Conservation (phyloP, 2,797 vertebrate species). For the Tiaroga cobitis region DNA sequence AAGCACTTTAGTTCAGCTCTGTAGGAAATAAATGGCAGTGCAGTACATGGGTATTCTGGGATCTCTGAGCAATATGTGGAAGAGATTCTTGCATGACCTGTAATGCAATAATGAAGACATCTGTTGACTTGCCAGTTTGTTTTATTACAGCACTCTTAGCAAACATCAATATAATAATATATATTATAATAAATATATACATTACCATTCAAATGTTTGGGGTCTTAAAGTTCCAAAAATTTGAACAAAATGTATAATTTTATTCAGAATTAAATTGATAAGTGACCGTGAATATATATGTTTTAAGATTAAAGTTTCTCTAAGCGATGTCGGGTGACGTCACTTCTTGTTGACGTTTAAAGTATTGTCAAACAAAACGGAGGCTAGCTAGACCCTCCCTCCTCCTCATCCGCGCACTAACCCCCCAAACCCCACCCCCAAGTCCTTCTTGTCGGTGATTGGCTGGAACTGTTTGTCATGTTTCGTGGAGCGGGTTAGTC, state of each 20-base stretch:
- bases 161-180: neutral
- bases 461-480: no score
- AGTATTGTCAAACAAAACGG: no score
- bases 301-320: no score
- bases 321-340: no score
- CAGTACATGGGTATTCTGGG: neutral
- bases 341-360: no score
- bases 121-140: neutral
- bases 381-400: no score
- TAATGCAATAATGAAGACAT: neutral
- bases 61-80: conserved; percentile 18
- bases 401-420: no score
- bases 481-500: no score
- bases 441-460: no score
- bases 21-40: neutral
- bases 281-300: neutral
- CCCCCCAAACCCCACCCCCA: no score
- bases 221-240: neutral
- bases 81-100: neutral
- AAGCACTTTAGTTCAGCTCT: conserved; percentile 15
- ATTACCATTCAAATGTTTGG: neutral
- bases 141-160: neutral
- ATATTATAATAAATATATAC: neutral
- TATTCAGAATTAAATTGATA: neutral
- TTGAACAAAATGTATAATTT: neutral